Evolutionary conservation across 2,888 invertebrate genomes (phyloP).

Genomic region (Elmis aenea): DNA sequence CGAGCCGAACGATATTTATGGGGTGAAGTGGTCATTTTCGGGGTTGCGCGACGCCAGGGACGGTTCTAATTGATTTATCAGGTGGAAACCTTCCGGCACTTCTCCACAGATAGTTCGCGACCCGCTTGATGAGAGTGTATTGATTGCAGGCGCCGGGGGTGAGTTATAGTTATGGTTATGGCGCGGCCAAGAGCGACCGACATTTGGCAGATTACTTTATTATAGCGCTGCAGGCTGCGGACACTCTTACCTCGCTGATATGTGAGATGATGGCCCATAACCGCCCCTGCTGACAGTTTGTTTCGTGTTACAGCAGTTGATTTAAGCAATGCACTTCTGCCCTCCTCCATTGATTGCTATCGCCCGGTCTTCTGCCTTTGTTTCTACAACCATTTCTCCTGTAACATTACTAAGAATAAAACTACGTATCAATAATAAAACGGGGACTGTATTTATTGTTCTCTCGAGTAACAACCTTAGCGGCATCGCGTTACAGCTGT

Average conservation of each 20-base stretch:
- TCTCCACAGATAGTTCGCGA: conserved; percentile 35
- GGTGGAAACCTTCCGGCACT: conserved; percentile 40
- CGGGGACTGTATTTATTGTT: conserved; percentile 9
- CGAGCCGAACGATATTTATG: conserved; percentile 33
- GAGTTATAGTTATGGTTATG: conserved; percentile 49
- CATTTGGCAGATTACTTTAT: conserved; percentile 47
- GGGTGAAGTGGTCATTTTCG: conserved; percentile 28
- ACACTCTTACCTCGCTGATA: conserved; percentile 44
- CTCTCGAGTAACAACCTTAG: conserved; percentile 10
- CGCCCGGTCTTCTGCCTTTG: conserved; percentile 22
- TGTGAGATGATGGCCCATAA: conserved; percentile 46
- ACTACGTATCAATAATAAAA: conserved; percentile 23
- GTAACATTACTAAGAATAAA: conserved; percentile 10
- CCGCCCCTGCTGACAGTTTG: conserved; percentile 44
- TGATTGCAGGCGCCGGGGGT: conserved; percentile 30
- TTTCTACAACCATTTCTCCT: conserved; percentile 18
- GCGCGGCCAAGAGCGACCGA: conserved; percentile 40
- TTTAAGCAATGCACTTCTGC: conserved; percentile 42
- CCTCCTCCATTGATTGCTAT: conserved; percentile 38
- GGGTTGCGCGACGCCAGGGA: conserved; percentile 15
- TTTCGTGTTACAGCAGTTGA: conserved; percentile 44
- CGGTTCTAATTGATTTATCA: conserved; percentile 44
- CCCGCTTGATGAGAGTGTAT: conserved; percentile 32
- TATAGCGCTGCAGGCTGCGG: conserved; percentile 41
- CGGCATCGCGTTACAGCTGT: too few relatives aligned